These are phyloP conservation scores for Autographa pulchrina DNA, from an alignment of 2,888 invertebrate species.

Conservation along the genomic window DNA sequence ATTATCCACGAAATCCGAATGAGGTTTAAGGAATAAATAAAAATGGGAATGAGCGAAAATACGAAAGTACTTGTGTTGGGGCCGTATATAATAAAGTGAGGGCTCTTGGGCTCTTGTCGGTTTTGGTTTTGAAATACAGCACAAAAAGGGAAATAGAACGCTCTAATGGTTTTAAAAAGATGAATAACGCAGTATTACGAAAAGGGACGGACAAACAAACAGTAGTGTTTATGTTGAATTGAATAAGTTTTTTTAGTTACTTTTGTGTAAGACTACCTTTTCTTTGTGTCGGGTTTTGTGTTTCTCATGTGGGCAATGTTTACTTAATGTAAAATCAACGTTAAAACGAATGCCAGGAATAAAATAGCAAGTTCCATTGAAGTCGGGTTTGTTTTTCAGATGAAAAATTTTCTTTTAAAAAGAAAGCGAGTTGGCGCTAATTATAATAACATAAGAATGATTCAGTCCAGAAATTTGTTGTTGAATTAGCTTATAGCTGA, in stretches of 20 bases:
- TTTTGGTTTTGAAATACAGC: constrained; percentile 31
- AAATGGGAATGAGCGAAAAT: constrained; percentile 26
- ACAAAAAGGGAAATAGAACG: constrained; percentile 19
- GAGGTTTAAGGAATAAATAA: constrained; percentile 51
- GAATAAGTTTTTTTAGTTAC: constrained; percentile 3
- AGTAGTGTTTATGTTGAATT: constrained; percentile 6
- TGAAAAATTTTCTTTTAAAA: background rate
- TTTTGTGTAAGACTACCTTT: background rate
- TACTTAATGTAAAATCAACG: constrained; percentile 4
- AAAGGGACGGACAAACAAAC: constrained; percentile 5
- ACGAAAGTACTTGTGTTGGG: constrained; percentile 25
- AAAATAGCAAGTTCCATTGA: background rate
- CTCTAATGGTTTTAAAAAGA: constrained; percentile 17
- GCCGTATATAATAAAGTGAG: constrained; percentile 25
- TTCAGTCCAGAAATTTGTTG: background rate
- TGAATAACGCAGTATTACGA: constrained; percentile 18
- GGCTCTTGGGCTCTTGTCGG: constrained; percentile 32
- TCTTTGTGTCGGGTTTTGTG: background rate
- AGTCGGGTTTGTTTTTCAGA: constrained; percentile 1
- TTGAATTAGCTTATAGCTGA: too few species aligned
- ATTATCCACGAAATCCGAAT: constrained; percentile 54
- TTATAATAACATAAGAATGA: background rate
- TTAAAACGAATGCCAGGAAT: background rate
- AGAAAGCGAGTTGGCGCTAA: background rate
- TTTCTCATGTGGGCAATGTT: constrained; percentile 4